Evolutionary conservation across 2,888 invertebrate species (phyloP).

Genomic region (Acleris literana): DNA sequence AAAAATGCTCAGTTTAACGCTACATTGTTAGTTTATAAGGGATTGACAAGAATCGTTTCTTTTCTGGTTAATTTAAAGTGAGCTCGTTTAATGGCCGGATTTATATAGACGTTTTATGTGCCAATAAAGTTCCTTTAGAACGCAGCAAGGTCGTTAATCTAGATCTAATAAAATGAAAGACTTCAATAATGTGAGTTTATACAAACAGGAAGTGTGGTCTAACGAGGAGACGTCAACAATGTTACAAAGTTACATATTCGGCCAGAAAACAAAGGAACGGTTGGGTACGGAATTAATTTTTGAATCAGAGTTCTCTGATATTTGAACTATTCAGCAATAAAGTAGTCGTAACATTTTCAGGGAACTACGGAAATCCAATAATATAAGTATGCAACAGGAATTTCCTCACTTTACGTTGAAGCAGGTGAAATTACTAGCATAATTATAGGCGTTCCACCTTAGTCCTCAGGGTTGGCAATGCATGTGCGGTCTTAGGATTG

Average conservation of each 20-base stretch:
- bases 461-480: too few relatives aligned
- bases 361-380: too few relatives aligned
- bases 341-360: too few relatives aligned
- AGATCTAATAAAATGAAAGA: slow-evolving; percentile 62
- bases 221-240: slow-evolving; percentile 14
- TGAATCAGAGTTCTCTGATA: too few relatives aligned
- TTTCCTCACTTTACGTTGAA: too few relatives aligned
- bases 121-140: slow-evolving; percentile 74
- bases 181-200: slow-evolving; percentile 39
- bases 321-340: too few relatives aligned
- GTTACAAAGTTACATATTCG: not conserved
- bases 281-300: too few relatives aligned
- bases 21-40: slow-evolving; percentile 32
- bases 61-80: slow-evolving; percentile 78
- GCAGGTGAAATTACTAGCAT: too few relatives aligned
- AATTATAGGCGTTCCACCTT: too few relatives aligned
- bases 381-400: too few relatives aligned
- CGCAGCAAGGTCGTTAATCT: slow-evolving; percentile 73
- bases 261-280: too few relatives aligned
- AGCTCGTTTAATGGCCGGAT: slow-evolving; percentile 67
- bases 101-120: slow-evolving; percentile 74
- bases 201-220: slow-evolving; percentile 31
- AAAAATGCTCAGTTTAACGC: not conserved
- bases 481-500: too few relatives aligned
- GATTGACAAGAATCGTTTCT: slow-evolving; percentile 50